Evolutionary conservation across 2,113 vertebrate species (phyloP), one percentile per base, ranked within the genome.

Genomic region (Tychaedon coryphoeus): DNA sequence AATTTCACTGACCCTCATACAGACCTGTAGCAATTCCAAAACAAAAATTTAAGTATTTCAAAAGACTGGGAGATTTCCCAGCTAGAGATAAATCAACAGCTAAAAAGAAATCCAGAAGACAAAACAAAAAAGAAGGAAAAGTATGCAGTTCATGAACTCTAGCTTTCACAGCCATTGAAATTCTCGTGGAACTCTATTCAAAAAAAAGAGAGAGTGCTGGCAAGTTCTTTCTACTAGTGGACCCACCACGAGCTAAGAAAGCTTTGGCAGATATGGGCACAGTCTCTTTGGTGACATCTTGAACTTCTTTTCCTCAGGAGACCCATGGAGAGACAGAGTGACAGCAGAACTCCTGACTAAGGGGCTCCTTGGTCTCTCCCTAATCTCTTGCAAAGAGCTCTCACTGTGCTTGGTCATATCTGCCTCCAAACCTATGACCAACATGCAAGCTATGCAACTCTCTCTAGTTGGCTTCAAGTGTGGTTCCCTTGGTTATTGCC

Each of bases 71-170:
- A 95, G 25, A 57, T 89, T 91, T 97, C 91, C 83, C 83, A 97
- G 73, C 76, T 85, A 87, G 70, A 81, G 84, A 96, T 93, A 95
- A 97, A 97, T 95, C 88, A 96, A 51, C 7, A 5, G 50, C 75
- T 92, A 62, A 90, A 92, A 92, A 96, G 70, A 92, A 95, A 73
- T 83, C 43, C 57, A 87, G 87, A 95, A 96, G 94, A 95, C 91
- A 94, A 92, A 97, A 96, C 80, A 93, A 93, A 91, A 89, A 93
- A 54, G 48, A 84, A 85, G 67, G 29, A 91, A 96, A 96, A 95
- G 60, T 75, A 85, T 36, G 77, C 66, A 76, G 95, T 93, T 95
- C 91, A 45, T 91, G 91, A 97, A 94, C 93, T 87, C 50, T 8
- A 65, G 43, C n/a, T 93, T 92, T 93, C 73, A 85, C 61, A 91